Evolutionary conservation across 2,888 invertebrate species (phyloP), one percentile per base, ranked within the genome.

Genomic region (Eudemis profundana): DNA sequence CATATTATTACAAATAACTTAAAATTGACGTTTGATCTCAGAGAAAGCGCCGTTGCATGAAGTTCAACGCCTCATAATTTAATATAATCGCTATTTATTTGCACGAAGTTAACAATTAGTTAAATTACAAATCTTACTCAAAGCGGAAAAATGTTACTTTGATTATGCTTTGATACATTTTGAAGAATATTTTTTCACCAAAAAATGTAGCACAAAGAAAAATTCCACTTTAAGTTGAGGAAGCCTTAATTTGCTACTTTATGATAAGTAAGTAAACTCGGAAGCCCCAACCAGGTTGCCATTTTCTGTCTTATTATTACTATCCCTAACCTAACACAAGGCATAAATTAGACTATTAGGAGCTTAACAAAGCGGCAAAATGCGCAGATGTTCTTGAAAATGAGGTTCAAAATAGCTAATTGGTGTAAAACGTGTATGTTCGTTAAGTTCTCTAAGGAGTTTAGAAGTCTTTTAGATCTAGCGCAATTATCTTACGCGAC

Each of bases 151-250:
- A 54, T 23, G 7, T 4, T 21, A 15, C 19, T 44, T 17, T 40
- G 10, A 15, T 10, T 12, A 33, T 15, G 5, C 15, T 54, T 54
- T 54, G 10, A 54, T 40, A 10, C 21, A 29, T 50, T 29, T 36
- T 4, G 33, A 15, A 53, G 15, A 23, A 8, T 38, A 5, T 21
- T 10, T n/a, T 54, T 4, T 27, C 15, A 14, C 15, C 15, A 23
- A 7, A 54, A 54, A 36, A 38, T 38, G 40, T 54, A 27, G 1
- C 10, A n/a, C 15, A 42, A 40, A 12, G 54, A 54, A 15, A 54
- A 27, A 23, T 54, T 42, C 15, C 12, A 40, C 40, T 40, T 21
- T n/a, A 36, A 54, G 36, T 36, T 53, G 33, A 33, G 8, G 29
- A 29, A 12, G 38, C 23, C 23, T 14, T 23, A 40, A 56, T 29